Base-by-base conservation (phyloP, 2,797 vertebrate species). In the Chrysolophus pictus region DNA sequence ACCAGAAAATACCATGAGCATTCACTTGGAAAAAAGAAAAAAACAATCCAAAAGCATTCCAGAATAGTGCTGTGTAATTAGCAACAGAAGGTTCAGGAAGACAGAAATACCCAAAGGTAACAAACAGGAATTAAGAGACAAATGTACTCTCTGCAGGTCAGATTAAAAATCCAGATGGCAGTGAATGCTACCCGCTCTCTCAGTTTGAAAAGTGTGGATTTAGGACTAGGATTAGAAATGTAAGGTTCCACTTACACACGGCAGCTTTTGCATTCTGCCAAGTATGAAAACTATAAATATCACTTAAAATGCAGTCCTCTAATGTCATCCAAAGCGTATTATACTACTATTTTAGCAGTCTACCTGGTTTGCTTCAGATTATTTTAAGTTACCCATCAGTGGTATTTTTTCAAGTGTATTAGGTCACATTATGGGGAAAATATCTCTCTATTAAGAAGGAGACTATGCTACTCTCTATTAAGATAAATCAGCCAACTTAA, bases 1-100 rank as follows among this genome's bases (percentile, higher is more conserved):
- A 53, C 29, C 17, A 67, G 26, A 73, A 82, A 63, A 59, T 21
- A 37, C 21, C 15, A 44, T 1, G 1, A 51, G 16, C 12, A 2
- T 41, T 87, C 46, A 74, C 58, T 10, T 22, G 33, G 72, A 42
- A 84, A 23, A 84, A 76, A 91, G 17, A 18, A 17, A 7, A 70
- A 49, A 13, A 75, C 55, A 64, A 87, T 17, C 10, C 22, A n/a
- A 87, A 93, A 4, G 8, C n/a, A 37, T 35, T 42, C 26, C 14
- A 46, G 33, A 89, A 56, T 1, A 3, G 22, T 35, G n/a, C 41
- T 37, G 18, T 0, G 0, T 69, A 7, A 73, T 62, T 41, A 60
- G 51, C 46, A 77, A 56, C 39, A 70, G 64, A 55, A 11, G 8
- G 55, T 51, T 56, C 35, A 33, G 24, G n/a, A 81, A 65, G 8